Evolutionary conservation across 2,113 vertebrate genomes (phyloP), one percentile per base, ranked within the genome.

Genomic region (Notarius quadriscutis): DNA sequence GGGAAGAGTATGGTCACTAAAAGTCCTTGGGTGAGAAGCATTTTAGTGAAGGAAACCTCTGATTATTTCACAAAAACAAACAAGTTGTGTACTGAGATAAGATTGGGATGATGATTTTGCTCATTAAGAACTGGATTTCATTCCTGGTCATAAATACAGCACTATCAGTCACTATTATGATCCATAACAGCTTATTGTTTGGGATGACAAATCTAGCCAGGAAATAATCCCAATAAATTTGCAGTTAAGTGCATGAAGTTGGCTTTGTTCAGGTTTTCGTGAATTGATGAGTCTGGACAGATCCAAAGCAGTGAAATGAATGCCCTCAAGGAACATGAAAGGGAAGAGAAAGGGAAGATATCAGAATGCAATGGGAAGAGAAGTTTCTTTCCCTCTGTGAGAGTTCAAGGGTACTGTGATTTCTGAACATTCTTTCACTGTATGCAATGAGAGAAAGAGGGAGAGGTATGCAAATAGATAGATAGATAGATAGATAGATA

Each of bases 151-250:
- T 78, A 74, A 77, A 62, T 53, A 15, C 25, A 77, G 50, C 34
- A 15, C 25, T 86, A 51, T 17, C 14, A 27, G 51, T 77, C 72
- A 62, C 34, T 80, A 55, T 51, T 79, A n/a, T 25, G 60, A 20
- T 5, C 11, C 22, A 48, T 86, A 50, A 80, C 15, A 25, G 11
- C 53, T 5, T 60, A 65, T 50, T 81, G 25, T 67, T 67, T 18
- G 80, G 48, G 60, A n/a, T 67, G 62, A 72, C 71, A 67, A 41
- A 18, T 77, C 74, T 50, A 81, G 22, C 18, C 60, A 53, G 20
- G 53, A 77, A 27, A 85, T 89, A 91, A 92, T 92, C 91, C 84
- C 51, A 88, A 92, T 90, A 93, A 92, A 91, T 91, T 90, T 75
- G 55, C 81, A 92, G 81, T 84, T 84, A 83, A 86, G 84, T 84